A percentile compares a stretch with the other conserved stretches of the same genome.
Evolutionary conservation across 2,113 vertebrate species (phyloP).

Genomic region (Miniopterus natalensis): DNA sequence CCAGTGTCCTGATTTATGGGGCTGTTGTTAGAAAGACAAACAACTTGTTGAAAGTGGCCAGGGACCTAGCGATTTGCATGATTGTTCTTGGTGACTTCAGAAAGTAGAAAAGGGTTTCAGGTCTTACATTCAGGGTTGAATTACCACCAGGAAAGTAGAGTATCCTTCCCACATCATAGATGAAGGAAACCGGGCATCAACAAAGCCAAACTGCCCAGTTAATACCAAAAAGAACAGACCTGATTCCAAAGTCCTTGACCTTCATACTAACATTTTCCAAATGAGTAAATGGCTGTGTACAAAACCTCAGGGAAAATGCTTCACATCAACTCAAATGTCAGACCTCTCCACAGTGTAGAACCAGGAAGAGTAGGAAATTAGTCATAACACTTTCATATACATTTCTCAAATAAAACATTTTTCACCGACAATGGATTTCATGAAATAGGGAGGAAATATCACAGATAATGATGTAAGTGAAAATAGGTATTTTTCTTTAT

Average conservation of each 20-base stretch:
- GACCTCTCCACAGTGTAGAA: background rate
- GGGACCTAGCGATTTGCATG: background rate
- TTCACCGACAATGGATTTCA: background rate
- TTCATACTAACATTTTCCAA: background rate
- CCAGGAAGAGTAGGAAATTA: background rate
- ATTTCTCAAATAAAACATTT: background rate
- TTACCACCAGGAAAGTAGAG: background rate
- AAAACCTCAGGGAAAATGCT: background rate
- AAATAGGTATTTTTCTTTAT: background rate
- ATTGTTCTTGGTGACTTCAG: background rate
- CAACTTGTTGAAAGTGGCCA: background rate
- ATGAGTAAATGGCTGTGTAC: background rate
- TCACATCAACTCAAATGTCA: background rate
- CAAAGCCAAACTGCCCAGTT: background rate
- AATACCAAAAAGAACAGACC: background rate
- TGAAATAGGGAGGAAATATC: background rate
- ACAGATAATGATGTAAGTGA: background rate
- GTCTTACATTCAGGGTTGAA: background rate
- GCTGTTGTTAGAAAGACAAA: conserved; percentile 12
- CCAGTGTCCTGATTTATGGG: background rate
- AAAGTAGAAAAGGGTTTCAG: background rate
- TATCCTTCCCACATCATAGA: background rate
- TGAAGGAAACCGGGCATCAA: background rate
- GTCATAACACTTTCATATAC: background rate
- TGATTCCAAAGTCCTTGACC: background rate